Base-by-base conservation (phyloP, 2,888 invertebrate genomes). In the Mesorhabditis spiculigera region DNA sequence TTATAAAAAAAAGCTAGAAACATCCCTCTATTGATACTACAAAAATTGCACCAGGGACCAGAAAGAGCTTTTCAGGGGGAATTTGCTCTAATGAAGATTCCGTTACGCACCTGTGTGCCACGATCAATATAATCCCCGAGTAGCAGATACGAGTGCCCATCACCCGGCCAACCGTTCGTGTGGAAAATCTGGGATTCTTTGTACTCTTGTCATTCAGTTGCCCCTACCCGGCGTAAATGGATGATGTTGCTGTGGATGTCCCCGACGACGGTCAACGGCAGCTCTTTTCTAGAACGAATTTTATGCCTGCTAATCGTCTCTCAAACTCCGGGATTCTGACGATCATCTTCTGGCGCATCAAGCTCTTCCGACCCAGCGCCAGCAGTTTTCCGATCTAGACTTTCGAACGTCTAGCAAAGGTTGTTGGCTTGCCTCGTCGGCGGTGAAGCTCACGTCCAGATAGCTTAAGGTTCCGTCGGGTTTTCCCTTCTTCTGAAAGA, bases 181-280 rank as follows among this genome's bases (percentile, higher is more conserved):
- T n/a, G 10, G 58, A 50, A 50, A 13, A 50, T 50, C 58, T 50
- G 58, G 8, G n/a, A 50, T 13, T n/a, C 10, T 50, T 10, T 13
- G n/a, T n/a, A 50, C n/a, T 50, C 28, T 50, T 50, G n/a, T 50
- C n/a, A n/a, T 10, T n/a, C n/a, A 50, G 1, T 50, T 10, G 58
- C 58, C n/a, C 8, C 58, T 50, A 50, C 58, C 58, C 58, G 8
- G 8, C 58, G 8, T n/a, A 50, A 50, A n/a, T 50, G 58, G 58
- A 50, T 50, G 58, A 50, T 50, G n/a, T 50, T 50, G n/a, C 58
- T 50, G 58, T 50, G 58, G n/a, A 50, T 50, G n/a, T 50, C 58
- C 58, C 58, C 58, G n/a, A 50, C 58, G 58, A 50, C 58, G 8
- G 58, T 50, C 10, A 50, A n/a, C 8, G 58, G 58, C 8, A 50